phyloP scores from a whole-genome alignment of 2,797 vertebrate genomes.

The Clarias laeviceps region DNA sequence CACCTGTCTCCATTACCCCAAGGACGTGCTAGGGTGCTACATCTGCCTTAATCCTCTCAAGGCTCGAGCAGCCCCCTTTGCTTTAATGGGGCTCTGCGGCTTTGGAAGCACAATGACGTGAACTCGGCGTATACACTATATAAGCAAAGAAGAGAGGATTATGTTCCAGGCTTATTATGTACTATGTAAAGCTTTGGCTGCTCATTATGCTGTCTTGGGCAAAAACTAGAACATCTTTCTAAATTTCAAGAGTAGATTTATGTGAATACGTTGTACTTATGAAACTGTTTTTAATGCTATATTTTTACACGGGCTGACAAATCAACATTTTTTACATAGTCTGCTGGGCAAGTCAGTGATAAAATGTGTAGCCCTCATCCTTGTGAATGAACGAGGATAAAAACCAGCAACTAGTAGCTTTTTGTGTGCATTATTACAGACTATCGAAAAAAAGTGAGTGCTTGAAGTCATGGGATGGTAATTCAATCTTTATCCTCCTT shows the following conservation, averaged over 20 bases:
- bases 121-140: slow-evolving; percentile 20
- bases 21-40: slow-evolving; percentile 63
- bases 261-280: background rate
- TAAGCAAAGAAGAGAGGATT: slow-evolving; percentile 29
- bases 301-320: background rate
- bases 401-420: background rate
- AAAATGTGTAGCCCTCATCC: background rate
- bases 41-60: slow-evolving; percentile 72
- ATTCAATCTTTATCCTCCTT: background rate
- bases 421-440: background rate
- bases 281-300: background rate
- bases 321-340: background rate
- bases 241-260: background rate
- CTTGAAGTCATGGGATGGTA: background rate
- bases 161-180: slow-evolving; percentile 25
- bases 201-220: slow-evolving; percentile 23
- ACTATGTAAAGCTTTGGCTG: background rate
- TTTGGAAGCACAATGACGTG: slow-evolving; percentile 36
- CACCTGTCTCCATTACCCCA: slow-evolving; percentile 73
- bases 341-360: background rate
- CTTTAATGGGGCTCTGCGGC: slow-evolving; percentile 47
- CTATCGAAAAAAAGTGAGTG: background rate
- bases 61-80: slow-evolving; percentile 54
- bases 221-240: background rate
- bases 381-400: background rate